Conservation (phyloP, 2,888 invertebrate species). For the Pemphredon lugubris region DNA sequence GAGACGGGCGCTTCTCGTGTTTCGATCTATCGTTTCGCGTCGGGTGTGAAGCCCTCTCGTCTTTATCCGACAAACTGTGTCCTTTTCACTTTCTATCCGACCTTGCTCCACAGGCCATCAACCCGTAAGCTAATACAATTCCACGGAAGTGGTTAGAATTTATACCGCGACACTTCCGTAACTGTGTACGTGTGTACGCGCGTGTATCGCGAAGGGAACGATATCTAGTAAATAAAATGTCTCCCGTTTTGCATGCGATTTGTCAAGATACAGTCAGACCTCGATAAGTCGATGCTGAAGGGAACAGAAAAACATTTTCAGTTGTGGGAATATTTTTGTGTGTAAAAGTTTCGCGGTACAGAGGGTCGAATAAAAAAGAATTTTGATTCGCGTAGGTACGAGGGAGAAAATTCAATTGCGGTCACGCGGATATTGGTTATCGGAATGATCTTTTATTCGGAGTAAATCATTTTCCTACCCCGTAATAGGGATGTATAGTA, state of each 20-base stretch:
- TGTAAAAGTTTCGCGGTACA: too few species aligned
- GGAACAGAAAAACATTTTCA: too few species aligned
- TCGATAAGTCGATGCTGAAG: too few species aligned
- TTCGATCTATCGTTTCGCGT: slow-evolving; percentile 43
- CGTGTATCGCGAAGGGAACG: slow-evolving; percentile 21
- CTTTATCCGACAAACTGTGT: slow-evolving; percentile 33
- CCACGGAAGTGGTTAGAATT: slow-evolving; percentile 45
- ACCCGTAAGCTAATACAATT: slow-evolving; percentile 45
- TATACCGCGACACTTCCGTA: slow-evolving; percentile 26
- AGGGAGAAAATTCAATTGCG: too few species aligned
- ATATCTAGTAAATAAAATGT: slow-evolving; percentile 24
- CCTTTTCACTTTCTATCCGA: slow-evolving; percentile 66
- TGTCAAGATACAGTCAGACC: background rate
- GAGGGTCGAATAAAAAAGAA: too few species aligned
- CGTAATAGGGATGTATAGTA: too few species aligned
- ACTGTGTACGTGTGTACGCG: too few species aligned
- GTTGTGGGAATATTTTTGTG: too few species aligned
- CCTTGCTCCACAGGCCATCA: slow-evolving; percentile 44
- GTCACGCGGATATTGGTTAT: too few species aligned
- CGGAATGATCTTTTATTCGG: too few species aligned
- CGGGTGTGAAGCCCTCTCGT: slow-evolving; percentile 15
- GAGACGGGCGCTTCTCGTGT: slow-evolving; percentile 44
- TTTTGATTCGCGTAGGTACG: too few species aligned
- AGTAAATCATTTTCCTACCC: too few species aligned
- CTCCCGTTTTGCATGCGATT: background rate